A percentile compares a stretch with the other conserved stretches of the same genome.
These are phyloP conservation scores for Mesaphorura yosii DNA, from an alignment of 1,140 invertebrate genomes.

Conservation along the genomic window DNA sequence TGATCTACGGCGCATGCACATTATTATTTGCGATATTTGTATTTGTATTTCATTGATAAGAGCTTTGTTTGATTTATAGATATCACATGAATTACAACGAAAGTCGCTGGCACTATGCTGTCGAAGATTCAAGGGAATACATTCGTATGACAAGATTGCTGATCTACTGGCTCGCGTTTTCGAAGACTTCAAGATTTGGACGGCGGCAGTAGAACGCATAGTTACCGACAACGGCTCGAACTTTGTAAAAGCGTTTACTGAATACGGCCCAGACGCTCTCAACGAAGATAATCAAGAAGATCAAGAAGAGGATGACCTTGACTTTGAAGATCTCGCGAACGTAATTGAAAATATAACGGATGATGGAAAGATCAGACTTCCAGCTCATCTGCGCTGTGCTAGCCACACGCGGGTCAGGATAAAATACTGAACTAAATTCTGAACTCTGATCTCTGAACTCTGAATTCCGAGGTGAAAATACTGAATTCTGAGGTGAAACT, in stretches of 20 bases:
- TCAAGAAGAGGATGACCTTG: not conserved
- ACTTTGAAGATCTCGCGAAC: not conserved
- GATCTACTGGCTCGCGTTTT: conserved; percentile 19
- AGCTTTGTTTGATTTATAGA: too few relatives aligned
- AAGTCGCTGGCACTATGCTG: conserved; percentile 14
- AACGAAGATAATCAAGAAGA: not conserved
- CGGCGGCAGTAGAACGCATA: conserved; percentile 24
- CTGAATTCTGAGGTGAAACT: too few relatives aligned
- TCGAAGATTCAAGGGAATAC: conserved; percentile 22
- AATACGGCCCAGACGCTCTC: not conserved
- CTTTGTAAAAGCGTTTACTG: conserved; percentile 29
- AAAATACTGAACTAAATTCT: too few relatives aligned
- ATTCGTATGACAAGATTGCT: conserved; percentile 25
- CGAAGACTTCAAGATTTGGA: conserved; percentile 17
- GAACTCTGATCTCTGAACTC: too few relatives aligned
- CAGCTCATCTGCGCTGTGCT: conserved; percentile 6
- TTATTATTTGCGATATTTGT: too few relatives aligned
- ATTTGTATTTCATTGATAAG: too few relatives aligned
- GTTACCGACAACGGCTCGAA: conserved; percentile 31
- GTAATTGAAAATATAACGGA: not conserved
- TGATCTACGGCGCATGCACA: too few relatives aligned
- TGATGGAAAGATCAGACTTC: not conserved
- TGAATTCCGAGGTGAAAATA: too few relatives aligned
- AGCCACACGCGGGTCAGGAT: not conserved
- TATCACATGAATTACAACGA: not conserved